phyloP scores from a whole-genome alignment of 2,888 invertebrate species.

The Acleris laterana region DNA sequence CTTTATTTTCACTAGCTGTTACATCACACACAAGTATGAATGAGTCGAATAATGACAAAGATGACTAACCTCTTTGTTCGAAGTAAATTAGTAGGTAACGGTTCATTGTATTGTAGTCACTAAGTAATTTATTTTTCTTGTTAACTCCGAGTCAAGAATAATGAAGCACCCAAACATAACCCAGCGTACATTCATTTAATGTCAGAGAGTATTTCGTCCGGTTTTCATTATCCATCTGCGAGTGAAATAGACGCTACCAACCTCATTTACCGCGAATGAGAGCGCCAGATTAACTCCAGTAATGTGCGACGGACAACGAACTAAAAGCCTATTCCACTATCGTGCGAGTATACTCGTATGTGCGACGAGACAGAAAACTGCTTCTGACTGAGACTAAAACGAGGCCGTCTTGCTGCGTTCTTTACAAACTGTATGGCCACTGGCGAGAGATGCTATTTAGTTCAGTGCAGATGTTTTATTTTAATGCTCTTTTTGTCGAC shows the following conservation, averaged over 20 bases:
- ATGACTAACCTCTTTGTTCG: too few species aligned
- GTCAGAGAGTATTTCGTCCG: background rate
- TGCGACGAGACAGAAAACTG: constrained; percentile 22
- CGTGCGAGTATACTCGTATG: constrained; percentile 2
- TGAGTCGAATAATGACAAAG: too few species aligned
- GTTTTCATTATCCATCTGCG: constrained; percentile 12
- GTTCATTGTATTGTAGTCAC: background rate
- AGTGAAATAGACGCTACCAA: constrained; percentile 12
- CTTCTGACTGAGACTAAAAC: constrained; percentile 12
- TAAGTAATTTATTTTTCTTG: background rate
- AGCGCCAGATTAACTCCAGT: constrained; percentile 28
- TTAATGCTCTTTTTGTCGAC: too few species aligned
- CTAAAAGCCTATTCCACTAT: constrained; percentile 24
- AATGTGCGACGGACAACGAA: constrained; percentile 18
- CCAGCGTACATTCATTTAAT: background rate
- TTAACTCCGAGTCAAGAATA: background rate
- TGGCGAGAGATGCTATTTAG: background rate
- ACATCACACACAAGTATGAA: too few species aligned
- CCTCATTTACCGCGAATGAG: constrained; percentile 28
- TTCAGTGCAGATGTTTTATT: constrained; percentile 1
- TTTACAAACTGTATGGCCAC: background rate
- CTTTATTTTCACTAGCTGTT: too few species aligned
- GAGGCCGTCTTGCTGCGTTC: constrained; percentile 17
- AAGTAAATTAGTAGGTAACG: too few species aligned
- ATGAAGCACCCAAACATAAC: background rate